These are phyloP conservation scores for Brassicogethes aeneus DNA, from an alignment of 2,888 invertebrate species.

Conservation along the genomic window DNA sequence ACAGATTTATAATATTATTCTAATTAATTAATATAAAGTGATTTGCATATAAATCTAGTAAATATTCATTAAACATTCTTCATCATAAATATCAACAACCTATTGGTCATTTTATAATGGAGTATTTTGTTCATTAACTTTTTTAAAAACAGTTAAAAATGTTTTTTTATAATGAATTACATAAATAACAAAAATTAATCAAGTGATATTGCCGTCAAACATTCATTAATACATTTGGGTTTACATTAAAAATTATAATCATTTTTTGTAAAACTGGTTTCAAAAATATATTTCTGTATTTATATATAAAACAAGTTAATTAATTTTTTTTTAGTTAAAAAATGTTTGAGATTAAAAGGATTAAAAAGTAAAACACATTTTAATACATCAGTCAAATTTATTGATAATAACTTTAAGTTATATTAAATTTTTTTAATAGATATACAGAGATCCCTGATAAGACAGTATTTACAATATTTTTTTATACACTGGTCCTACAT, in stretches of 20 bases:
- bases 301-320: no score
- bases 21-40: background rate
- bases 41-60: background rate
- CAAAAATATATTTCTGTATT: no score
- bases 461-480: slow-evolving; percentile 26
- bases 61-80: background rate
- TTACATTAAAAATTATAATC: background rate
- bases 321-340: no score
- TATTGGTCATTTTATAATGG: background rate
- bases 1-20: background rate
- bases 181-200: no score
- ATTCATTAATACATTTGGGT: background rate
- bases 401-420: slow-evolving; percentile 24
- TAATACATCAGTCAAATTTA: slow-evolving; percentile 23
- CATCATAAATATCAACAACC: no score
- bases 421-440: slow-evolving; percentile 29
- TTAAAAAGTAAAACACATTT: background rate
- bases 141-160: background rate
- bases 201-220: background rate
- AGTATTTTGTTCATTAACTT: background rate
- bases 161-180: background rate
- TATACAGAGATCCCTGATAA: slow-evolving; percentile 38
- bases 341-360: background rate
- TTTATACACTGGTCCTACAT: slow-evolving; percentile 6
- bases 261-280: no score